phyloP scores from a whole-genome alignment of 2,797 vertebrate species.

The Rhyacichthys aspro region DNA sequence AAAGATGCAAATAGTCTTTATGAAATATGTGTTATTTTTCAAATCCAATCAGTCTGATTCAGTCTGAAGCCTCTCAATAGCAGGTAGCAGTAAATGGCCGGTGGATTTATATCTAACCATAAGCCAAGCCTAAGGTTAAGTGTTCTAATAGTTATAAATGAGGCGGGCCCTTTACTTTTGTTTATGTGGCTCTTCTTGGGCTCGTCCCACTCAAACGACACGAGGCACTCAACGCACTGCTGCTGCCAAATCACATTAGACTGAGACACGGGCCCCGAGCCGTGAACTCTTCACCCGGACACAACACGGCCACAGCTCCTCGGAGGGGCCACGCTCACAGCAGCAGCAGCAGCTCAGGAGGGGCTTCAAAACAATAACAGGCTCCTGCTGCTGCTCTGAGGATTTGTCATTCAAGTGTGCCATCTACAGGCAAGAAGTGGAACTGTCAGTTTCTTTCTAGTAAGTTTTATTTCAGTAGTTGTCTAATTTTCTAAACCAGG shows the following conservation, averaged over 20 bases:
- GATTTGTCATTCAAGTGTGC: conserved; percentile 72
- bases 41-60: conserved; percentile 69
- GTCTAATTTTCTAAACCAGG: no score
- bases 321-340: no score
- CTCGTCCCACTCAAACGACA: conserved; percentile 71
- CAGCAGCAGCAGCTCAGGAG: neutral
- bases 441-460: conserved; percentile 15
- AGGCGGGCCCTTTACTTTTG: conserved; percentile 68
- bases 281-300: conserved; percentile 81
- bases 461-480: no score
- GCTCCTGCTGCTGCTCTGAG: conserved; percentile 22
- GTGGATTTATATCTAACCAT: conserved; percentile 70
- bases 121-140: conserved; percentile 77
- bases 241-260: conserved; percentile 69
- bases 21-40: conserved; percentile 62
- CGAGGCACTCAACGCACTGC: conserved; percentile 54
- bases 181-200: conserved; percentile 71
- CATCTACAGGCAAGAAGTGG: conserved; percentile 68
- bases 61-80: conserved; percentile 61
- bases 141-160: conserved; percentile 82
- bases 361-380: neutral
- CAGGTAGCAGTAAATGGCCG: conserved; percentile 65
- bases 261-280: conserved; percentile 58
- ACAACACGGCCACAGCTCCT: conserved; percentile 8
- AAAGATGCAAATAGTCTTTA: conserved; percentile 68